Evolutionary conservation across 2,888 invertebrate genomes (phyloP), one percentile per base, ranked within the genome.

Genomic region (Tetranychus truncatus): DNA sequence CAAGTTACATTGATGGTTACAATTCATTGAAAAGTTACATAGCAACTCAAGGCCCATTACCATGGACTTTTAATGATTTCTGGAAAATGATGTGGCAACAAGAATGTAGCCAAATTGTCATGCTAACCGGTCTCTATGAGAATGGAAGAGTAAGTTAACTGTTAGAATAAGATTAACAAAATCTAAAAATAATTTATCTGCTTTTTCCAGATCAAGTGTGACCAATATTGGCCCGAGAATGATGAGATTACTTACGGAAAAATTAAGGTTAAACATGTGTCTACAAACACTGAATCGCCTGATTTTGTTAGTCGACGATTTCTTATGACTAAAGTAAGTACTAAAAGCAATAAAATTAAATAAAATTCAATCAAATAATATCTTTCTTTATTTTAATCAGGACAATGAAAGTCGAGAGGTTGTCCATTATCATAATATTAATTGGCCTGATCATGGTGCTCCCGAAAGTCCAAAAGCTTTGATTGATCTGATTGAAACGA

Each of bases 61-160:
- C 94, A 81, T 96, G 99, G 82, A 99, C 99, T 0, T 94, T 96
- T 80, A 89, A 89, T 6, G 99, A 99, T 84, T 99, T 99, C 84
- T 99, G 99, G 99, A 87, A 97, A 78, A 97, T 97, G 97, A 92
- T 95, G 80, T 99, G 99, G 99, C 97, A 99, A 83, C 87, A 96
- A 77, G 88, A 92, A 79, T 90, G 92, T 6, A 88, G 91, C 15
- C 95, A 94, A 0, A 92, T 99, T 79, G 97, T 99, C 1, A 99
- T 99, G 99, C 95, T 99, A 94, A 99, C 99, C 0, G 92, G 95
- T 80, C 84, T 99, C 77, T 97, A 99, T 83, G 99, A 99, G 82
- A 86, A 97, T 75, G 93, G 84, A 73, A 82, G 84, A 80, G 84
- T 83, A 79, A 77, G 76, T 46, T 15, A 46, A 20, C 45, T 11